phyloP scores from a whole-genome alignment of 2,113 vertebrate species.

The Okapia johnstoni region DNA sequence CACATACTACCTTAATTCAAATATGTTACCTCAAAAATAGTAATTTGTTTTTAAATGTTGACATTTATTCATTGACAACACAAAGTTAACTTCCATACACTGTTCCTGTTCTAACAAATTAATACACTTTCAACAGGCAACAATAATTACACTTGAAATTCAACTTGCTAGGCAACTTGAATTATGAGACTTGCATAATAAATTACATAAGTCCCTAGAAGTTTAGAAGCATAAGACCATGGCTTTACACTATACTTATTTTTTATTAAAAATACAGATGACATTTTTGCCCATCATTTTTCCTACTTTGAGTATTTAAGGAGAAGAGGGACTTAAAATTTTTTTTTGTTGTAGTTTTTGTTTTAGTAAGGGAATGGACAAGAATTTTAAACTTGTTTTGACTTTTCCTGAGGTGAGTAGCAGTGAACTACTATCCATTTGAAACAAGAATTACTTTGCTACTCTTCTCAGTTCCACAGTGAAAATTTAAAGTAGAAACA shows the following conservation, averaged over 20 bases:
- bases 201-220: background rate
- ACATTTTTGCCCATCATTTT: background rate
- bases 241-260: background rate
- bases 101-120: background rate
- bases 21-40: background rate
- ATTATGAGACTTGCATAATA: background rate
- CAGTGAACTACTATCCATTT: background rate
- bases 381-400: background rate
- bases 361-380: background rate
- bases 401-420: background rate
- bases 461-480: background rate
- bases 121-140: background rate
- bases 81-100: background rate
- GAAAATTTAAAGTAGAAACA: background rate
- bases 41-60: constrained; percentile 9
- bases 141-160: background rate
- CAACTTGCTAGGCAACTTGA: background rate
- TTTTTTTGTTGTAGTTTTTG: background rate
- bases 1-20: background rate
- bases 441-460: constrained; percentile 8
- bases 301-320: background rate
- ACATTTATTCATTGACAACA: constrained; percentile 9
- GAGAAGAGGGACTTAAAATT: background rate
- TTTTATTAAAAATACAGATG: constrained; percentile 7
- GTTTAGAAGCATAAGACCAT: background rate